Base-by-base conservation (phyloP, 1,140 invertebrate species). In the Nomia melanderi region DNA sequence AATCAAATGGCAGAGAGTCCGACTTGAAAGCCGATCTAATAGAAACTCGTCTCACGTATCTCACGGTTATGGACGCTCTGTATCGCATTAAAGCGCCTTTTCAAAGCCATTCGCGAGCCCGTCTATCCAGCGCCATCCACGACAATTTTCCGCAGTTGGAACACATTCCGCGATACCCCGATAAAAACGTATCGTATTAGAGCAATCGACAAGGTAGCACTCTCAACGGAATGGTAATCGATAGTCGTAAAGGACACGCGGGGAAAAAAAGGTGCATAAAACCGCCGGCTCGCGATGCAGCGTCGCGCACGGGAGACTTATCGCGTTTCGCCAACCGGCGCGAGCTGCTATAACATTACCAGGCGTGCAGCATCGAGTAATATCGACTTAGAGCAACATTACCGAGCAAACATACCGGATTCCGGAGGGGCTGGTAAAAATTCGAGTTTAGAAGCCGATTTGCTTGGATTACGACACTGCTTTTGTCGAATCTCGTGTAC, bases 181-280 rank as follows among this genome's bases (percentile, higher is more conserved):
- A 73, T 54, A 73, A 73, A 39, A 64, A 36, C 39, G 12, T 20
- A 25, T 9, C 11, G 33, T 64, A 64, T 47, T 47, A 47, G 29
- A 44, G 25, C 71, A 65, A 56, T 39, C 23, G 60, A 73, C 71
- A 64, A 1, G 39, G 11, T 7, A 31, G 25, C 57, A 27, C 44
- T 33, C 33, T n/a, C 41, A 2, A 20, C 12, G 59, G 11, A 41
- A 74, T 14, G 71, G 60, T 74, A 74, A 65, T 74, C 60, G 71
- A 74, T 41, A 31, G 33, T 39, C 60, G 33, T 74, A 74, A 74
- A 74, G 27, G 31, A 23, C 2, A 12, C 9, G 1, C 8, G 23
- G n/a, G 11, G 9, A n/a, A 53, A 17, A 65, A 20, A 57, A 29
- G 11, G 27, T n/a, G 31, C 57, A 29, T 65, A 74, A 74, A 74